A percentile compares a stretch with the other conserved stretches of the same genome.
phyloP scores from a whole-genome alignment of 2,888 invertebrate genomes.

The Acheta domesticus region DNA sequence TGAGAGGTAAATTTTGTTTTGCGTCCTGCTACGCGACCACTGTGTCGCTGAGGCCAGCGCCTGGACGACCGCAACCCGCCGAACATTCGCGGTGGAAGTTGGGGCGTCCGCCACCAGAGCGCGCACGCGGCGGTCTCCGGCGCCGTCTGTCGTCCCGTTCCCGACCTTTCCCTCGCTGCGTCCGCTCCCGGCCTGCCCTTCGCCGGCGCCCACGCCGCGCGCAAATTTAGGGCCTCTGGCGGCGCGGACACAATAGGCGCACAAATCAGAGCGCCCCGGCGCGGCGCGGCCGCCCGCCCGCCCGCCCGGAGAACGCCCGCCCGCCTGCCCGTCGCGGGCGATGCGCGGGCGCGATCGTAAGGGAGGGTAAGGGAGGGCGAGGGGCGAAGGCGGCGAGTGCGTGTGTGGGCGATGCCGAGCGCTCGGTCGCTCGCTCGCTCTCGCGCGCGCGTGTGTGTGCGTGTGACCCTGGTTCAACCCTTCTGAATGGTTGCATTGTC shows the following conservation, averaged over 20 bases:
- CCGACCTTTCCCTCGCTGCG: neutral
- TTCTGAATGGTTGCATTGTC: slow-evolving; percentile 18
- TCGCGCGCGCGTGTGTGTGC: neutral
- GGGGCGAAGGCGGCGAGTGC: neutral
- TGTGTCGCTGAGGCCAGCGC: too few species aligned
- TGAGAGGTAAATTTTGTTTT: too few species aligned
- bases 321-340: too few species aligned
- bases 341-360: too few species aligned
- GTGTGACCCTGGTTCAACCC: slow-evolving; percentile 18
- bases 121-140: neutral
- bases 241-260: neutral
- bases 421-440: too few species aligned
- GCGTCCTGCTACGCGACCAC: too few species aligned
- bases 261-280: neutral
- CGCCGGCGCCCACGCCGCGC: neutral
- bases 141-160: neutral
- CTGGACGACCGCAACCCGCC: too few species aligned
- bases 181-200: too few species aligned
- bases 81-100: neutral
- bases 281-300: neutral
- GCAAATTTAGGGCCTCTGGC: neutral
- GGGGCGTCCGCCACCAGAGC: neutral
- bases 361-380: too few species aligned
- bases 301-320: neutral
- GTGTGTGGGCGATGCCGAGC: neutral